Percentiles rank a stretch among this genome's conserved stretches.
Conservation (phyloP, 2,888 invertebrate species). For the Mesorhabditis sp. region DNA sequence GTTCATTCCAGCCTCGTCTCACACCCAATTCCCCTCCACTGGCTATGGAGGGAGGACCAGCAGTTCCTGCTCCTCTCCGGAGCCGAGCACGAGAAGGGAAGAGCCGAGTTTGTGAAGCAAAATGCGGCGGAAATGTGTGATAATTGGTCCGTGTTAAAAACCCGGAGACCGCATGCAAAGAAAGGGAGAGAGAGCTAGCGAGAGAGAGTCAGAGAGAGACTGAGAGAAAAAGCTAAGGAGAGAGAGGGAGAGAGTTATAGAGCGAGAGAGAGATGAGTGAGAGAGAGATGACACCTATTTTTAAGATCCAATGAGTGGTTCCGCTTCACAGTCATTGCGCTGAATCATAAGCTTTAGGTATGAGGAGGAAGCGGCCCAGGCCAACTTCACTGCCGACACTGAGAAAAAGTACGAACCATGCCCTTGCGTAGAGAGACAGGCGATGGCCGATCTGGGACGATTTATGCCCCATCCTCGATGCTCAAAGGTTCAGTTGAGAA, state of each 20-base stretch:
- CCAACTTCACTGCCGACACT: slow-evolving; percentile 55
- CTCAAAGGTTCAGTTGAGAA: slow-evolving; percentile 30
- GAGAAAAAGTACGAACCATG: slow-evolving; percentile 55
- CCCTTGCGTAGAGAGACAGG: slow-evolving; percentile 86
- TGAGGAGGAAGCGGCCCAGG: slow-evolving; percentile 50
- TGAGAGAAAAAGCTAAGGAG: too few relatives aligned
- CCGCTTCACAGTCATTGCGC: too few relatives aligned
- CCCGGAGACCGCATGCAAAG: too few relatives aligned
- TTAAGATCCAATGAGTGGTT: too few relatives aligned
- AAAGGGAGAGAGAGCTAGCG: too few relatives aligned
- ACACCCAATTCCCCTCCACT: slow-evolving; percentile 55
- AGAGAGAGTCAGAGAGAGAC: too few relatives aligned
- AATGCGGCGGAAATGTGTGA: slow-evolving; percentile 52
- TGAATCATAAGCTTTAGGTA: slow-evolving; percentile 16
- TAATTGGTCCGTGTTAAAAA: slow-evolving; percentile 44
- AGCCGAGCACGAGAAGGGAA: slow-evolving; percentile 36
- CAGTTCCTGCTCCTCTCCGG: slow-evolving; percentile 36
- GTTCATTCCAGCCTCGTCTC: slow-evolving; percentile 43
- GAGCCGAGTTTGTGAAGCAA: slow-evolving; percentile 37
- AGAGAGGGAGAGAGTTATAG: too few relatives aligned
- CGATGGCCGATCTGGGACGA: slow-evolving; percentile 83
- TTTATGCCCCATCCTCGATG: slow-evolving; percentile 70
- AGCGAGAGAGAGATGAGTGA: too few relatives aligned
- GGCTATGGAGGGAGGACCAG: slow-evolving; percentile 52
- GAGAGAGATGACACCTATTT: too few relatives aligned